phyloP scores from a whole-genome alignment of 2,888 invertebrate genomes.

The Mythimna ferrago region DNA sequence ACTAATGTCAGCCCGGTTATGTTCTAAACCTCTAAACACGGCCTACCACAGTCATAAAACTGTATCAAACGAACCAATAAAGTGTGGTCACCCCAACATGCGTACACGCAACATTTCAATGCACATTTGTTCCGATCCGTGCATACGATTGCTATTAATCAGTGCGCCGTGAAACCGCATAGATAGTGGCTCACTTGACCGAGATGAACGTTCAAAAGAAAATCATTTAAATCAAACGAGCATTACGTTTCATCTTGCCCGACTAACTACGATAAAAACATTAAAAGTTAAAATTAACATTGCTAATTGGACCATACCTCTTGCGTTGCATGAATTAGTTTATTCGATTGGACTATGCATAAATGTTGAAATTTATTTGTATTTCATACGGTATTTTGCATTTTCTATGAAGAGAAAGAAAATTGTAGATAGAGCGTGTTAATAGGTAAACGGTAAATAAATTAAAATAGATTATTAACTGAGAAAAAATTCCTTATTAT shows the following conservation, averaged over 20 bases:
- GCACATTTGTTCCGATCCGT: conserved; percentile 64
- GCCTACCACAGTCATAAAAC: conserved; percentile 46
- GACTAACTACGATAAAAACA: conserved; percentile 52
- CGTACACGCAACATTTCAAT: conserved; percentile 64
- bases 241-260: conserved; percentile 63
- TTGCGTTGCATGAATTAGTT: conserved; percentile 40
- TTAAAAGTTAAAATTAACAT: conserved; percentile 60
- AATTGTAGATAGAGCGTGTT: conserved; percentile 25
- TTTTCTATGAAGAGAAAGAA: conserved; percentile 33
- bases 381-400: conserved; percentile 30
- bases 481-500: background rate
- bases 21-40: conserved; percentile 31
- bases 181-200: conserved; percentile 73
- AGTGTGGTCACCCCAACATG: conserved; percentile 52
- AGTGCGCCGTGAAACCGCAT: conserved; percentile 67
- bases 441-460: conserved; percentile 19
- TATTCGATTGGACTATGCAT: conserved; percentile 44
- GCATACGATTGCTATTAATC: conserved; percentile 70
- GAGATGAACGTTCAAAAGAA: conserved; percentile 72
- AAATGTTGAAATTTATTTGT: conserved; percentile 45
- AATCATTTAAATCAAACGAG: conserved; percentile 65
- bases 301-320: conserved; percentile 61
- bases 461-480: conserved; percentile 4
- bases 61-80: conserved; percentile 49
- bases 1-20: conserved; percentile 20